These are phyloP conservation scores for Nothoprocta pentlandii DNA, from an alignment of 2,113 vertebrate species.

Conservation along the genomic window DNA sequence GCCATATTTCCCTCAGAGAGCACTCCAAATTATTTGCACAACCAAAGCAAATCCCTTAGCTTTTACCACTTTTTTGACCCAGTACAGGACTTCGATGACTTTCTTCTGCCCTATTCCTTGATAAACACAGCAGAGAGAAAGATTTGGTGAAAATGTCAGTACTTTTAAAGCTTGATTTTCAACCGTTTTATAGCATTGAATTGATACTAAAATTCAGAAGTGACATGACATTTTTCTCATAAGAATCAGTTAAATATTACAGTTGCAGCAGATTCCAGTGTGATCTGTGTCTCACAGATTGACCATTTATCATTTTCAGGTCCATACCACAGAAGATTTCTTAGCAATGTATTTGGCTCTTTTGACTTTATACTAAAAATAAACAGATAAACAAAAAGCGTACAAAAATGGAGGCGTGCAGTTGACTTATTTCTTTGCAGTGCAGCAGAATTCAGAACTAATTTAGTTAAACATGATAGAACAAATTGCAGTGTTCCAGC, in stretches of 20 bases:
- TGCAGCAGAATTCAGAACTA: background rate
- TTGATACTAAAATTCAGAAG: background rate
- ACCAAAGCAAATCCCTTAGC: constrained; percentile 43
- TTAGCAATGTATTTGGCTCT: background rate
- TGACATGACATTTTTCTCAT: background rate
- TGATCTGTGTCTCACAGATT: background rate
- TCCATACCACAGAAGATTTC: background rate
- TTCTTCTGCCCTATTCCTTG: background rate
- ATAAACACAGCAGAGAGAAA: background rate
- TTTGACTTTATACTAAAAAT: background rate
- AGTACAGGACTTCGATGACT: background rate
- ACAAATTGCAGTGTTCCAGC: background rate
- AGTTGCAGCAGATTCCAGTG: background rate
- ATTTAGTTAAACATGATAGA: background rate
- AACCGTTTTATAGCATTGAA: background rate
- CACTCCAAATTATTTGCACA: background rate
- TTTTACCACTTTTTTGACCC: background rate
- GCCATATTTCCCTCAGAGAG: constrained; percentile 1
- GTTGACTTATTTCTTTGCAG: background rate
- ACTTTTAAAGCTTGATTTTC: constrained; percentile 36
- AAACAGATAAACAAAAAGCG: background rate
- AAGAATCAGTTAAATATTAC: background rate
- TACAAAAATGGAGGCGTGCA: background rate
- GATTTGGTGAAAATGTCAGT: background rate
- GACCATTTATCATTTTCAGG: background rate